These are phyloP conservation scores for Tridacna crocea DNA, from an alignment of 2,888 invertebrate genomes.

Conservation along the genomic window DNA sequence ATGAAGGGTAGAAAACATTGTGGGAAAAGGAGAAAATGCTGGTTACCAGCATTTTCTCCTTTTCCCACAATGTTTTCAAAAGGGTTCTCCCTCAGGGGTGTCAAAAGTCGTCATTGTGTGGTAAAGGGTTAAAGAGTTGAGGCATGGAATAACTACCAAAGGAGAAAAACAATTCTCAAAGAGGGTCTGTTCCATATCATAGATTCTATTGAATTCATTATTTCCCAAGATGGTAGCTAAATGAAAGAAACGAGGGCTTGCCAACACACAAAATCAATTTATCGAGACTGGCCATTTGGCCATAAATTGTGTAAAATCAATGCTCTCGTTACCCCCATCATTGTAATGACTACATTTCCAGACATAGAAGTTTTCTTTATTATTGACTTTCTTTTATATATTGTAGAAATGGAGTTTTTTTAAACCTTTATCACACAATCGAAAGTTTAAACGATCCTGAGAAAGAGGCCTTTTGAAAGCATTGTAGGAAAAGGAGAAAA, in stretches of 20 bases:
- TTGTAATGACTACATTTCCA: background rate
- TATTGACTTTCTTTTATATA: background rate
- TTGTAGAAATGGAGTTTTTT: too few relatives aligned
- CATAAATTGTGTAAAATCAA: background rate
- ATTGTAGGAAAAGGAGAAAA: too few relatives aligned
- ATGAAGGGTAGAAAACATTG: background rate
- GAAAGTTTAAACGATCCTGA: too few relatives aligned
- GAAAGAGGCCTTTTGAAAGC: too few relatives aligned
- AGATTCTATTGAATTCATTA: conserved; percentile 11
- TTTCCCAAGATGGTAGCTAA: conserved; percentile 21
- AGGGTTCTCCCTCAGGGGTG: too few relatives aligned
- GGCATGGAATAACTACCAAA: background rate
- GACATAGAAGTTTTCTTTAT: background rate
- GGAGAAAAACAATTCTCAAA: background rate
- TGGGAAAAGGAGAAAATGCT: background rate
- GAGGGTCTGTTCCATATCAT: conserved; percentile 1
- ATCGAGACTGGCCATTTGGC: conserved; percentile 15
- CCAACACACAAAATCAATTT: conserved; percentile 17
- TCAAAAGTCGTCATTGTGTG: background rate
- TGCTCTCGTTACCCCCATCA: background rate
- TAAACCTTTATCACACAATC: background rate
- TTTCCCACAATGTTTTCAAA: too few relatives aligned
- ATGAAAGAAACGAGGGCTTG: background rate
- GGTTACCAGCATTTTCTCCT: background rate
- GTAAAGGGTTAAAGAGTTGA: background rate